phyloP scores from a whole-genome alignment of 1,140 invertebrate genomes.

The Lordiphosa clarofinis region DNA sequence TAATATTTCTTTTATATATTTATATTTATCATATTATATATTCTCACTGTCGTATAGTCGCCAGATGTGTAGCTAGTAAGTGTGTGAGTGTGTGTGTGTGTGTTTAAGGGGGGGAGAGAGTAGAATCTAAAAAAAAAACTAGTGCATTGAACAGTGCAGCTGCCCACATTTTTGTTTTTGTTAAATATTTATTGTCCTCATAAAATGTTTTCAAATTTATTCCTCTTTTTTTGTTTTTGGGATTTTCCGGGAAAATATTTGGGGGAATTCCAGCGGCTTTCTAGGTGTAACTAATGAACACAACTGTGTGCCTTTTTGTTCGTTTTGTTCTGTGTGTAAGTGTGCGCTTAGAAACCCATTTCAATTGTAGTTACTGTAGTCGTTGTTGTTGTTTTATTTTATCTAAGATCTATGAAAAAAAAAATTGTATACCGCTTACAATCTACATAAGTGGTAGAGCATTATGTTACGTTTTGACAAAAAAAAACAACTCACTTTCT shows the following conservation, averaged over 20 bases:
- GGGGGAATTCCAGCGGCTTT: neutral
- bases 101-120: conserved; percentile 12
- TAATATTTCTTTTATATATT: conserved; percentile 18
- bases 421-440: neutral
- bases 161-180: conserved; percentile 17
- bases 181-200: conserved; percentile 65
- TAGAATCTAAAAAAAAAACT: conserved; percentile 31
- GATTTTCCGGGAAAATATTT: neutral
- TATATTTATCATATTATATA: conserved; percentile 11
- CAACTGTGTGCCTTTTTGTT: conserved; percentile 10
- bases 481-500: conserved; percentile 39
- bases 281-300: conserved; percentile 14
- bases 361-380: conserved; percentile 24
- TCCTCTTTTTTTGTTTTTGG: conserved; percentile 1
- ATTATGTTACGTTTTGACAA: conserved; percentile 13
- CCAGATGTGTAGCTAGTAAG: conserved; percentile 24
- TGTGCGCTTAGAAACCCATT: conserved; percentile 59
- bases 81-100: conserved; percentile 5
- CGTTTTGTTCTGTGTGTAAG: conserved; percentile 9
- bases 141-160: conserved; percentile 9
- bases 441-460: conserved; percentile 2
- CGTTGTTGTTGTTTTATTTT: conserved; percentile 12
- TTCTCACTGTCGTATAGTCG: conserved; percentile 19
- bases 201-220: conserved; percentile 33
- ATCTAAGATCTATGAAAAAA: conserved; percentile 23